phyloP scores from a whole-genome alignment of 1,140 invertebrate genomes.

The Argopecten irradians region DNA sequence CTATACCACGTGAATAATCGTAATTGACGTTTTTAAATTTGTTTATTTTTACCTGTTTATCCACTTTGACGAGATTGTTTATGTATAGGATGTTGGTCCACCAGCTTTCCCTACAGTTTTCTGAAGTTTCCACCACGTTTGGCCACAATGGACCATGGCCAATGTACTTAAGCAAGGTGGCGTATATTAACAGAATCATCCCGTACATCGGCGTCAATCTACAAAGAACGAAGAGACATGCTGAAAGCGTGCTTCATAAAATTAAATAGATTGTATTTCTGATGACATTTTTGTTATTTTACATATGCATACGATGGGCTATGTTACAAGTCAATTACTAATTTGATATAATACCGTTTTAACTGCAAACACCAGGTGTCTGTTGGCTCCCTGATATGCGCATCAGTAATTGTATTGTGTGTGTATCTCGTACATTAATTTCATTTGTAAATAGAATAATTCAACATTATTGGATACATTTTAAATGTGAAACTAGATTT shows the following conservation, averaged over 20 bases:
- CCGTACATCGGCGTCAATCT: constrained; percentile 88
- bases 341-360: too few species aligned
- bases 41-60: constrained; percentile 76
- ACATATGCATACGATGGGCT: background rate
- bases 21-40: too few species aligned
- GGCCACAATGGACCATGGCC: constrained; percentile 85
- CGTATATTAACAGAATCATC: constrained; percentile 87
- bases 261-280: constrained; percentile 25
- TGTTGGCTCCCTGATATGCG: too few species aligned
- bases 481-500: too few species aligned
- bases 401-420: too few species aligned
- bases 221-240: constrained; percentile 22
- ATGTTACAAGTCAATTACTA: too few species aligned
- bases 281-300: background rate
- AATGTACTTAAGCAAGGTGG: constrained; percentile 81
- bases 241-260: constrained; percentile 1
- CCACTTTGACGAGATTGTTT: constrained; percentile 87
- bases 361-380: too few species aligned
- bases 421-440: too few species aligned
- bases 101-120: constrained; percentile 84
- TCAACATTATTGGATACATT: too few species aligned
- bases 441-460: too few species aligned
- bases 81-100: constrained; percentile 90
- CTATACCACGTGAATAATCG: too few species aligned
- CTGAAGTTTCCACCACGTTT: constrained; percentile 47